Base-by-base conservation (phyloP, 2,888 invertebrate species). In the Dynastes tityus region DNA sequence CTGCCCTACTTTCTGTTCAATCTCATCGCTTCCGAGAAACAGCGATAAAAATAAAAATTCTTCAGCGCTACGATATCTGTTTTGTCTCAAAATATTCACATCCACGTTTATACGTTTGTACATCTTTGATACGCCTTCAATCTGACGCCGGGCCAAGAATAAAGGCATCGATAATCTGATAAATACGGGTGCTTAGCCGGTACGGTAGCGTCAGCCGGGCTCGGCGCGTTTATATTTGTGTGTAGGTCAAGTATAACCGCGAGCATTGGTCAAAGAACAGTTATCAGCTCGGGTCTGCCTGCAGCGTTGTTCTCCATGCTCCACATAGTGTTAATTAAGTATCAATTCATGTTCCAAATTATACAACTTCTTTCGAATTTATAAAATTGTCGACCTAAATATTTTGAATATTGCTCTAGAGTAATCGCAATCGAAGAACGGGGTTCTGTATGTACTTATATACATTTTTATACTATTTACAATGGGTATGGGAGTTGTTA, bases 241-340 rank as follows among this genome's bases (percentile, higher is more conserved):
- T 87, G 87, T 87, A 85, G 86, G 83, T 83, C 83, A 84, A 82
- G 73, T 78, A 80, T 78, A 80, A 84, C 87, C 83, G 82, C 79
- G 82, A 86, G 87, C 87, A 84, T 82, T 87, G 88, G 88, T 87
- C 87, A 88, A 87, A 83, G 85, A 85, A 87, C 88, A 87, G 88
- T 88, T 88, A 88, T 84, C 85, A 87, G 86, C 85, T 86, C 86
- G 87, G 87, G 87, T 86, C 86, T 84, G 87, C 87, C 86, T 80
- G 83, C 80, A 85, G 87, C 85, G 76, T 70, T 71, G 68, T 76
- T 82, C 80, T 83, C 81, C 83, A 80, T 85, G 86, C 85, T 86
- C 86, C 84, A 86, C 85, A 85, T 85, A 81, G 83, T 81, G 82
- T 84, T 86, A 86, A 86, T 86, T 86, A 86, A 86, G 86, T 84